A percentile compares a stretch with the other conserved stretches of the same genome.
These are phyloP conservation scores for Drosophila incognita DNA, from an alignment of 2,888 invertebrate species.

Conservation along the genomic window DNA sequence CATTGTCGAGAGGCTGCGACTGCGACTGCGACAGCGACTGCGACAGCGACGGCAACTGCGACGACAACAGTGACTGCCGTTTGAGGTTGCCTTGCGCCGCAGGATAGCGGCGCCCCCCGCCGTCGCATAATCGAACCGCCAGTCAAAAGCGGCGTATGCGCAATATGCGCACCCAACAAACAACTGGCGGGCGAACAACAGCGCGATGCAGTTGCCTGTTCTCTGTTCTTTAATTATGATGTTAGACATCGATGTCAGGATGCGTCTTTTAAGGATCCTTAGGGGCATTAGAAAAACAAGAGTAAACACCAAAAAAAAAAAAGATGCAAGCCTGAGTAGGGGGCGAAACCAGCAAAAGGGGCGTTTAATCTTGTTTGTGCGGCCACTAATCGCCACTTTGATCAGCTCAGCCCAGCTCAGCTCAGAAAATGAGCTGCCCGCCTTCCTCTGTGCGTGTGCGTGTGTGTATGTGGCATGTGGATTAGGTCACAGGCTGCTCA, in stretches of 20 bases:
- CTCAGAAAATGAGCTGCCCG: slow-evolving; percentile 28
- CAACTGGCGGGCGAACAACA: not conserved
- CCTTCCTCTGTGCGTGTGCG: slow-evolving; percentile 1
- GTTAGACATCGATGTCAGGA: slow-evolving; percentile 59
- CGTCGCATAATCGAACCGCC: slow-evolving; percentile 34
- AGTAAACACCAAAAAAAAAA: not conserved
- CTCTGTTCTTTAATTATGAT: slow-evolving; percentile 63
- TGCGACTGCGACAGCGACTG: not conserved
- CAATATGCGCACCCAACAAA: slow-evolving; percentile 36
- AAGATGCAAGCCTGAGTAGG: not conserved
- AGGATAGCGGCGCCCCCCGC: slow-evolving; percentile 35
- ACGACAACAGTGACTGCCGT: not conserved
- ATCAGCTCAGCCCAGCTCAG: slow-evolving; percentile 40
- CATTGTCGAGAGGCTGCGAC: slow-evolving; percentile 1
- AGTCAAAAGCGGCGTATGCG: slow-evolving; percentile 60
- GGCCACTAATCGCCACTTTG: slow-evolving; percentile 60
- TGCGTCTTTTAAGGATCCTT: slow-evolving; percentile 50
- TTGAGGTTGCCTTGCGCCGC: slow-evolving; percentile 51
- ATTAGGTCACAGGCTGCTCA: slow-evolving; percentile 3
- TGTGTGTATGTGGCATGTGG: slow-evolving; percentile 12
- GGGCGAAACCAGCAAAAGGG: slow-evolving; percentile 42
- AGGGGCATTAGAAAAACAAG: slow-evolving; percentile 1
- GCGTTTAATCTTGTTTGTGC: slow-evolving; percentile 68
- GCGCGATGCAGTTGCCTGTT: not conserved
- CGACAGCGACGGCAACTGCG: not conserved